Evolutionary conservation across 2,113 vertebrate species (phyloP).

Genomic region (Vanacampus margaritifer): DNA sequence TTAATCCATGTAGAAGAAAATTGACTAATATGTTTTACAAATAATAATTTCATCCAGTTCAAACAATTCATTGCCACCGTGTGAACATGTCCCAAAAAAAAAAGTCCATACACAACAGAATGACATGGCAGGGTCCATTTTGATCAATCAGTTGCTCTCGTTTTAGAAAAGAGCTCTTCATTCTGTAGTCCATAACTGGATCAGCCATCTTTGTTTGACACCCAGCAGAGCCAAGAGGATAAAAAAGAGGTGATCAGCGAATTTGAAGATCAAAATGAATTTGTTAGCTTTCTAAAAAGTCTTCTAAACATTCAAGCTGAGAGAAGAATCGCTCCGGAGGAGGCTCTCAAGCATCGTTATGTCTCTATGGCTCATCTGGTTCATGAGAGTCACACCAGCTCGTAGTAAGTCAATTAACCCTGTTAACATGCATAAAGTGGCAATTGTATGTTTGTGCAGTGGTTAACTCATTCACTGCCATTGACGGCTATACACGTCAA

Average conservation of each 20-base stretch:
- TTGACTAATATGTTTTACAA: neutral
- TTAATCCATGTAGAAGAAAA: neutral
- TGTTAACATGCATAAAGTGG: no score
- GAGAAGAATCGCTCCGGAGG: neutral
- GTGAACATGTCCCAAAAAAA: neutral
- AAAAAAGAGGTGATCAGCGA: conserved; percentile 1
- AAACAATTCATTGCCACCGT: neutral
- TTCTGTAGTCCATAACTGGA: neutral
- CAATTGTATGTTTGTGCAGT: no score
- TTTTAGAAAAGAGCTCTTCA: neutral
- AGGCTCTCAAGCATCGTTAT: conserved; percentile 6
- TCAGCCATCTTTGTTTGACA: conserved; percentile 3
- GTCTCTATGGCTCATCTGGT: conserved; percentile 9
- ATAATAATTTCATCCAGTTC: neutral
- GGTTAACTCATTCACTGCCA: no score
- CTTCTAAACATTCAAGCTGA: conserved; percentile 12
- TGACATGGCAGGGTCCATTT: neutral
- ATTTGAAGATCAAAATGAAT: conserved; percentile 13
- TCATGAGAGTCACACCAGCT: conserved; percentile 8
- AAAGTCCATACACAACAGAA: neutral
- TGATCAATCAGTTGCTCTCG: neutral
- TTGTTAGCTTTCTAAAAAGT: conserved; percentile 10
- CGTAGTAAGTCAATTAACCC: neutral
- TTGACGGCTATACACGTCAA: no score
- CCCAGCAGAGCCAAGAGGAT: conserved; percentile 3